Base-by-base conservation (phyloP, 2,888 invertebrate species). In the Cinara cedri region DNA sequence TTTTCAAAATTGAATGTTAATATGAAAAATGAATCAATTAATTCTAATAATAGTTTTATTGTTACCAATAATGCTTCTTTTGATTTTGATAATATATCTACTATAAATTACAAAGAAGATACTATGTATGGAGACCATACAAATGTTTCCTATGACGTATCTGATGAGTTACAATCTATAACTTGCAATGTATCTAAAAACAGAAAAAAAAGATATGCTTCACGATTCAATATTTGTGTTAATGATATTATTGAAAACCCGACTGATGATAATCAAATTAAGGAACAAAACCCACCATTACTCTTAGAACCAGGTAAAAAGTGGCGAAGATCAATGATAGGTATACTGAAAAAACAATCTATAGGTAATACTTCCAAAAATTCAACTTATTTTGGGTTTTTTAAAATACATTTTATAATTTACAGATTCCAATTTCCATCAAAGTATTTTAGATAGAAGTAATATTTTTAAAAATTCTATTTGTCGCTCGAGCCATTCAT, bases 301-400 rank as follows among this genome's bases (percentile, higher is more conserved):
- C 46, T 16, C 21, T 70, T 78, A 60, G 60, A 78, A 49, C 76
- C 76, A 1, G 76, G 76, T 19, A 78, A 78, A 68, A 78, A 78
- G 11, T 78, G 68, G 68, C 66, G 76, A 0, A 68, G 76, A 51
- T 78, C 76, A 21, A 78, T 78, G 21, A 3, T 49, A 21, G 57
- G 60, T n/a, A 1, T 78, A 19, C 13, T 78, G 34, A 19, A 21
- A 26, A 49, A 49, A n/a, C 76, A 78, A 70, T 51, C 26, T 21
- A 60, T 68, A 49, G 26, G 76, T 78, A 76, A 54, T 74, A 14
- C 21, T 51, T 6, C 11, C 1, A 34, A n/a, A 1, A 42, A n/a
- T 57, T 78, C 13, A 11, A 57, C 49, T 44, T 6, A n/a, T 68
- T 16, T 21, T 34, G 2, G n/a, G 49, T 60, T 1, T 49, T 24